Base-by-base conservation (phyloP, 1,140 invertebrate genomes). In the Ditylenchus dipsaci region DNA sequence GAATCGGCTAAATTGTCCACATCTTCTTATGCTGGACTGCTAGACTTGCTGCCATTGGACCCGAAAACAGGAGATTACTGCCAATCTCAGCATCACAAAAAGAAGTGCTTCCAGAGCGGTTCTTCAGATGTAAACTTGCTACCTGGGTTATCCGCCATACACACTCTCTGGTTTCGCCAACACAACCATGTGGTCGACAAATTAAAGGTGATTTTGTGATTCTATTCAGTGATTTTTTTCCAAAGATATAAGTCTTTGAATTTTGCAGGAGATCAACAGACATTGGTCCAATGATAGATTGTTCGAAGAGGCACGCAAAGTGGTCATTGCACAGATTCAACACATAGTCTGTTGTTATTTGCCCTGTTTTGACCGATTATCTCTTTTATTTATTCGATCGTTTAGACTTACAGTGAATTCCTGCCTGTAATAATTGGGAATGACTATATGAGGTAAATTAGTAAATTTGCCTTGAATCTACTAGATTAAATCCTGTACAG, bases 271-370 rank as follows among this genome's bases (percentile, higher is more conserved):
- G 29, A 38, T 94, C 9, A 95, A 95, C 85, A 91, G 91, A 0
- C 92, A 95, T 78, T 95, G 92, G 93, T 90, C 93, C 79, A 92
- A 95, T 80, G 92, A 95, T 84, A 93, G 88, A 0, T 80, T 96
- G 0, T 97, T 90, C 82, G 92, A 96, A 84, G 92, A 95, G 81
- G 88, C 91, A 0, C 86, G 73, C 87, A 89, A 81, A 71, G 91
- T 97, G 70, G 86, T 93, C 15, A 67, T 76, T 27, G 77, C 78
- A 9, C 68, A 77, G 45, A 58, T 76, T 61, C 61, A 75, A 21
- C 73, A 78, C 57, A 74, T 84, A 56, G 33, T 38, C 33, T 5
- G 33, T 38, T 38, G 33, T 3, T 58, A 27, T 58, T 23, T 58
- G 26, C 21, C 17, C 27, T 21, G 13, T 19, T 57, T 21, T 57